These are phyloP conservation scores for Cephus pulcher DNA, from an alignment of 2,888 invertebrate species.

Conservation along the genomic window DNA sequence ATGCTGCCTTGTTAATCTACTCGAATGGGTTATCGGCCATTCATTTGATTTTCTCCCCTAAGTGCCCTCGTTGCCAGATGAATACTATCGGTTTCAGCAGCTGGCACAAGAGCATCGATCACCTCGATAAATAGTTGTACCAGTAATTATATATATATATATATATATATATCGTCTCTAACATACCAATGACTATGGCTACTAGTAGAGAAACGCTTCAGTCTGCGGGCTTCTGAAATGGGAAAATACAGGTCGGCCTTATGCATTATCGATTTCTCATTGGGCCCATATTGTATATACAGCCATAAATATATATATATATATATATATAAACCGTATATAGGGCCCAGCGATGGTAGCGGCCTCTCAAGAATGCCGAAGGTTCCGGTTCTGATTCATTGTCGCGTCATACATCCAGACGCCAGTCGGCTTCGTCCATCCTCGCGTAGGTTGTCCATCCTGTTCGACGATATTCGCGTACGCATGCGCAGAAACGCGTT, in stretches of 20 bases:
- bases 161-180: neutral
- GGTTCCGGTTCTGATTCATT: constrained; percentile 61
- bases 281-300: no score
- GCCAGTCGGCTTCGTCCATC: constrained; percentile 37
- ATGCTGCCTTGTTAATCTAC: constrained; percentile 4
- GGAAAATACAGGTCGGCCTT: no score
- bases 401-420: constrained; percentile 52
- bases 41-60: constrained; percentile 51
- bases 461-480: constrained; percentile 22
- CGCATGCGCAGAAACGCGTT: constrained; percentile 19
- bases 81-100: constrained; percentile 52
- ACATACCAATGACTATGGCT: no score
- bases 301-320: no score
- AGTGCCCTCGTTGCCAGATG: constrained; percentile 55
- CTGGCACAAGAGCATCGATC: constrained; percentile 26
- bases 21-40: constrained; percentile 46
- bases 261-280: no score
- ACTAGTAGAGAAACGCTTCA: no score
- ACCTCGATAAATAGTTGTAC: no score
- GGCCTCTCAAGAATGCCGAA: constrained; percentile 51
- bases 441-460: constrained; percentile 31
- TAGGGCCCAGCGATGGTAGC: neutral
- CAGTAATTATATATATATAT: constrained; percentile 1
- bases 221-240: no score
- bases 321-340: neutral